Conservation (phyloP, 2,888 invertebrate species). For the Acanthosepion pharaonis region DNA sequence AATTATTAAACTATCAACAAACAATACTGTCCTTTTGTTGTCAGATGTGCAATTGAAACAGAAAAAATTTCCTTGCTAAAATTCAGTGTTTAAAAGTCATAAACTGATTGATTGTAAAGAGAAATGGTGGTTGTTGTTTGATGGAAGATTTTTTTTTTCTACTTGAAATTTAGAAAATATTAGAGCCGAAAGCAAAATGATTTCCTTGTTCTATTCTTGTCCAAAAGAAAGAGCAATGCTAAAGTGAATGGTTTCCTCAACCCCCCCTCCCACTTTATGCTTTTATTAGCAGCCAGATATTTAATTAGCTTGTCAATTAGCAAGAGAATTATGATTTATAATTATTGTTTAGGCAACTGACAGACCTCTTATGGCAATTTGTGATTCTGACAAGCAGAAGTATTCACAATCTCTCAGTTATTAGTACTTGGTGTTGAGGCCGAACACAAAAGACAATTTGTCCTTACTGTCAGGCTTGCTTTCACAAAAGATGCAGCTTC, state of each 20-base stretch:
- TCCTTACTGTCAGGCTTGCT: neutral
- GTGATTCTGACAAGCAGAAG: neutral
- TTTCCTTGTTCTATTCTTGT: neutral
- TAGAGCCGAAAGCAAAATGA: neutral
- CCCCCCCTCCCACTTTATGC: neutral
- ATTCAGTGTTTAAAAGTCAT: neutral
- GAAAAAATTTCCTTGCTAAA: neutral
- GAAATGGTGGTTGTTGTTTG: neutral
- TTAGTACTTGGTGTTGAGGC: neutral
- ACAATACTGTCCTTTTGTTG: too few species aligned
- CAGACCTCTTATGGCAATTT: neutral
- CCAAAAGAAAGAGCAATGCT: neutral
- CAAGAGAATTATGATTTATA: neutral
- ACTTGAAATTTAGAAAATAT: neutral
- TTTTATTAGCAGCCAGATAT: neutral
- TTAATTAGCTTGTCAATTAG: neutral
- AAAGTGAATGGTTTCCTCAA: neutral
- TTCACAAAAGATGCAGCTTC: neutral
- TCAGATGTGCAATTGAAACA: neutral
- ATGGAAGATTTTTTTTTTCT: neutral
- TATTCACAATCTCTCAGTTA: neutral
- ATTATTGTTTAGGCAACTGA: conserved; percentile 3
- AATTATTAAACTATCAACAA: too few species aligned
- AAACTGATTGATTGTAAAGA: neutral
- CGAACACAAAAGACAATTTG: neutral